Base-by-base conservation (phyloP, 2,113 vertebrate genomes). In the Bos javanicus region DNA sequence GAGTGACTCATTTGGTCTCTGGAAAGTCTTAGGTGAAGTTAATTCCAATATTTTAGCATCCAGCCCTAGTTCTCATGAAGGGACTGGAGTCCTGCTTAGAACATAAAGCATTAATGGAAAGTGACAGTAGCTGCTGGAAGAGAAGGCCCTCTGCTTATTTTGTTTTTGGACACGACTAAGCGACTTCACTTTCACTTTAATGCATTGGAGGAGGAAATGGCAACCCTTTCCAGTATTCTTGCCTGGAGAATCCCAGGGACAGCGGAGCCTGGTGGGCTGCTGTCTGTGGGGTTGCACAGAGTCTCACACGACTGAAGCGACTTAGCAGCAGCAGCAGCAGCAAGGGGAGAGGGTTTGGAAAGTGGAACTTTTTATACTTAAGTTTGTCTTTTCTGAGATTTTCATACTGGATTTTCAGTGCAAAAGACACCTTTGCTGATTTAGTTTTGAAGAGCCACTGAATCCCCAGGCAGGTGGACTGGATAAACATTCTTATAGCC, bases 1-100 rank as follows among this genome's bases (percentile, higher is more conserved):
- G 39, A 89, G 83, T 97, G 96, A 97, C 86, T 97, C 96, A 97
- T 93, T 94, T 60, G 57, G 50, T 98, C 94, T 74, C 93, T 96
- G 80, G 71, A 91, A 97, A 90, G 76, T 95, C 56, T 86, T 92
- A 80, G 50, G 46, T 88, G 39, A 89, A 95, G 85, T 96, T 95
- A 93, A 89, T 97, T 84, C 48, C 25, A 82, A 1, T 86, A 67
- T 95, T 96, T 97, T 91, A 71, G 71, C 91, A 94, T 74, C 52
- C 46, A 92, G 50, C 59, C 19, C 28, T 54, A 74, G 59, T 57
- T 16, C 90, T 96, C n/a, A 21, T 43, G 33, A 67, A 52, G 85
- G 57, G 78, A 36, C 82, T 86, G 21, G 91, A 86, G 78, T 87
- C 90, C 67, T 93, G 74, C 78, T 81, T 56, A 26, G 52, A 76